Conservation (phyloP, 1,140 invertebrate genomes). For the Pseudomyrmex dendroicus region DNA sequence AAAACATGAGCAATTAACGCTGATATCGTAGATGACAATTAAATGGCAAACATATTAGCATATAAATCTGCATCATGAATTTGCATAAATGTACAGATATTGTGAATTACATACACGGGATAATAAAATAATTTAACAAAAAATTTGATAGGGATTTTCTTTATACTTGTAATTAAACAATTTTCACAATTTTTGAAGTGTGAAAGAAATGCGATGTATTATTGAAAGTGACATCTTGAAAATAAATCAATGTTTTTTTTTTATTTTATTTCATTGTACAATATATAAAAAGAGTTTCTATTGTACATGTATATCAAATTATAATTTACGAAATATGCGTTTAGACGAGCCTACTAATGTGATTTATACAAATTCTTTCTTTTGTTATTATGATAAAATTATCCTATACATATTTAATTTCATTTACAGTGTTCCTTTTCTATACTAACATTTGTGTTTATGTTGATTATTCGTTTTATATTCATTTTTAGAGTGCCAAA, state of each 20-base stretch:
- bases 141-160: too few relatives aligned
- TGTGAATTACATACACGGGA: slow-evolving; percentile 17
- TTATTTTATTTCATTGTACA: slow-evolving; percentile 49
- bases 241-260: slow-evolving; percentile 32
- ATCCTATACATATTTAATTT: slow-evolving; percentile 52
- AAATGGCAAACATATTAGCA: slow-evolving; percentile 37
- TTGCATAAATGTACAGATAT: slow-evolving; percentile 48
- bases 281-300: slow-evolving; percentile 72
- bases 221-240: slow-evolving; percentile 12
- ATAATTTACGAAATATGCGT: slow-evolving; percentile 72
- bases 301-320: slow-evolving; percentile 76
- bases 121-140: slow-evolving; percentile 67
- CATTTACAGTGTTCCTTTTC: slow-evolving; percentile 43
- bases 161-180: too few relatives aligned
- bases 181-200: too few relatives aligned
- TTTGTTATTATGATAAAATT: slow-evolving; percentile 76
- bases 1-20: slow-evolving; percentile 26
- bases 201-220: too few relatives aligned
- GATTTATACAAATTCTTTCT: slow-evolving; percentile 66
- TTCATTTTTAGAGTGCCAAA: slow-evolving; percentile 59
- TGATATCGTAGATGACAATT: slow-evolving; percentile 46
- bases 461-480: slow-evolving; percentile 23
- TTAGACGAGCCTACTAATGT: slow-evolving; percentile 66
- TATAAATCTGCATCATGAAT: slow-evolving; percentile 1
- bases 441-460: slow-evolving; percentile 49